Evolutionary conservation across 2,797 vertebrate species (phyloP).

Genomic region (Acanthurus leucopareius): DNA sequence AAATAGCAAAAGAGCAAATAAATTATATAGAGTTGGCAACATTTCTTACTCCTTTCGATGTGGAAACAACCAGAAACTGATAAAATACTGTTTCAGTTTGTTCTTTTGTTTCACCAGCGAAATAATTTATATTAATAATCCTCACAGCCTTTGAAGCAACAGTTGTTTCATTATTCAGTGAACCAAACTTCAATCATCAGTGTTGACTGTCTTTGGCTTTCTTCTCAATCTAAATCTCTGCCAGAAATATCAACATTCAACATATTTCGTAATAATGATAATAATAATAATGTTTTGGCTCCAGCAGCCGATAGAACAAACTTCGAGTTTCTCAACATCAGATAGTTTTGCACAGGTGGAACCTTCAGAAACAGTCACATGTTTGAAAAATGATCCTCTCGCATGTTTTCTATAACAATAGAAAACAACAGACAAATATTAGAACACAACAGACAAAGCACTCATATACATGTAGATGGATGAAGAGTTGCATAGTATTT

Average conservation of each 20-base stretch:
- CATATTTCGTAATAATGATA: conserved; percentile 15
- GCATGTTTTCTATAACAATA: conserved; percentile 1
- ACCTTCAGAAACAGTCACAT: conserved; percentile 77
- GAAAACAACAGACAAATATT: conserved; percentile 13
- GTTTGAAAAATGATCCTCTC: conserved; percentile 18
- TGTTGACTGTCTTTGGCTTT: conserved; percentile 61
- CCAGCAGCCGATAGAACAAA: conserved; percentile 91
- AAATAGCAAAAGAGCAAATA: conserved; percentile 41
- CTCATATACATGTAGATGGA: conserved; percentile 32
- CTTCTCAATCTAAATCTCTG: conserved; percentile 22
- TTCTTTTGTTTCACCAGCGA: conserved; percentile 19
- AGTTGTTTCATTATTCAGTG: not conserved
- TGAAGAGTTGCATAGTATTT: conserved; percentile 89
- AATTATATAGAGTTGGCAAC: conserved; percentile 31
- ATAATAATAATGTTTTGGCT: conserved; percentile 85
- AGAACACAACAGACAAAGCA: not conserved
- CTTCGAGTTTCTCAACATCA: conserved; percentile 85
- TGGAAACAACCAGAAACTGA: conserved; percentile 2
- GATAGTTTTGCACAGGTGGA: conserved; percentile 59
- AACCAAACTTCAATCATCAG: conserved; percentile 13
- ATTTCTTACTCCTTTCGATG: not conserved
- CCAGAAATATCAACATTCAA: conserved; percentile 88
- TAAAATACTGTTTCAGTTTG: conserved; percentile 8
- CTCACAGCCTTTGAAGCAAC: not conserved
- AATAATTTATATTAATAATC: conserved; percentile 7